Conservation (phyloP, 92 coral and sea anemone genomes). For the Palythoa grandiflora region DNA sequence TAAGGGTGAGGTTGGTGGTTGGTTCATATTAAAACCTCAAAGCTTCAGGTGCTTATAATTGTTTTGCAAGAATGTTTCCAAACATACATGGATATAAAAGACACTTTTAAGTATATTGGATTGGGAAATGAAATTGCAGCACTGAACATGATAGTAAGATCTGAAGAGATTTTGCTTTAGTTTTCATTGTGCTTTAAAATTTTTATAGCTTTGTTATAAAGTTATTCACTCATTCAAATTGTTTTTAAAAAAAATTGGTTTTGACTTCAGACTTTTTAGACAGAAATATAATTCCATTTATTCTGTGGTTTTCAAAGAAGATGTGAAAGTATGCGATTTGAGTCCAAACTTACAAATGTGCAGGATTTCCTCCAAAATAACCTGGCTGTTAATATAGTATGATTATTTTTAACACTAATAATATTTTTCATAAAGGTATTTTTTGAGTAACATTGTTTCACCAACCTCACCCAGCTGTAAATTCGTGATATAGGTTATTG, state of each 20-base stretch:
- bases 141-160: not conserved
- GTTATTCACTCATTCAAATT: not conserved
- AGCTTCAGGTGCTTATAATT: not conserved
- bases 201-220: not conserved
- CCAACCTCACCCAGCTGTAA: conserved; percentile 43
- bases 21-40: conserved; percentile 18
- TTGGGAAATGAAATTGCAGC: not conserved
- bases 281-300: not conserved
- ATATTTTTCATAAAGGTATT: too few relatives aligned
- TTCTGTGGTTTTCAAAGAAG: not conserved
- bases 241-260: not conserved
- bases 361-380: not conserved
- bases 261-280: not conserved
- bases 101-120: not conserved
- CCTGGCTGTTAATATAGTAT: not conserved
- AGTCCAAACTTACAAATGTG: not conserved
- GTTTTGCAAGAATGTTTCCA: not conserved
- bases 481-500: not conserved
- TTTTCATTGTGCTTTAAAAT: not conserved
- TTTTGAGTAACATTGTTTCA: conserved; percentile 5
- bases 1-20: conserved; percentile 59
- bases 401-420: not conserved
- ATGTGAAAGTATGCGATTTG: not conserved
- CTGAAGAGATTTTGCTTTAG: not conserved
- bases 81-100: not conserved